Evolutionary conservation across 2,113 vertebrate species (phyloP).

Genomic region (Thymallus thymallus): DNA sequence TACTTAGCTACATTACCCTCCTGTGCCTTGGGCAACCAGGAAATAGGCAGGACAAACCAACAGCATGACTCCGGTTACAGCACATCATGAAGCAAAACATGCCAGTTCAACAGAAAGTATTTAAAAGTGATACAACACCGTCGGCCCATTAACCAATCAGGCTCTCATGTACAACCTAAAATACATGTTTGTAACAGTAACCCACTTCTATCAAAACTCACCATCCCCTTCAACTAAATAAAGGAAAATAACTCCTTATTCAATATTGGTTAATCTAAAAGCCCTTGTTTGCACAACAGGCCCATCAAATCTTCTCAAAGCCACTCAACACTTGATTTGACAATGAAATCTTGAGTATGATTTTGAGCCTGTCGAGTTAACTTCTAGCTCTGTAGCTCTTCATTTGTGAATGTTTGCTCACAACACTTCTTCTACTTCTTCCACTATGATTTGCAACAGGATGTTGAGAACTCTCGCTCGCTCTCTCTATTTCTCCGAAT

Average conservation of each 20-base stretch:
- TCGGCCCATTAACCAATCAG: not conserved
- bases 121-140: not conserved
- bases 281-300: not conserved
- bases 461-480: not conserved
- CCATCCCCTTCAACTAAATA: not conserved
- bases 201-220: not conserved
- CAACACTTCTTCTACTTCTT: not conserved
- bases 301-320: not conserved
- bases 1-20: not conserved
- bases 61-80: not conserved
- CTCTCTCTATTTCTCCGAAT: not conserved
- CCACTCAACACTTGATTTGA: not conserved
- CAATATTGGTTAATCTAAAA: not conserved
- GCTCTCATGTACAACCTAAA: not conserved
- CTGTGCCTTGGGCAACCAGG: not conserved
- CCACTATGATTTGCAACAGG: not conserved
- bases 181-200: not conserved
- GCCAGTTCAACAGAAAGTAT: not conserved
- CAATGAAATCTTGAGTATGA: no score
- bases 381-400: no score
- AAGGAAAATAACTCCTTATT: not conserved
- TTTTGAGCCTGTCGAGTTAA: no score
- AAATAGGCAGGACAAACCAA: not conserved
- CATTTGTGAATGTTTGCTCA: no score
- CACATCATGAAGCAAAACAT: not conserved